These are phyloP conservation scores for Galleria mellonella DNA, from an alignment of 1,140 invertebrate species.

Conservation along the genomic window DNA sequence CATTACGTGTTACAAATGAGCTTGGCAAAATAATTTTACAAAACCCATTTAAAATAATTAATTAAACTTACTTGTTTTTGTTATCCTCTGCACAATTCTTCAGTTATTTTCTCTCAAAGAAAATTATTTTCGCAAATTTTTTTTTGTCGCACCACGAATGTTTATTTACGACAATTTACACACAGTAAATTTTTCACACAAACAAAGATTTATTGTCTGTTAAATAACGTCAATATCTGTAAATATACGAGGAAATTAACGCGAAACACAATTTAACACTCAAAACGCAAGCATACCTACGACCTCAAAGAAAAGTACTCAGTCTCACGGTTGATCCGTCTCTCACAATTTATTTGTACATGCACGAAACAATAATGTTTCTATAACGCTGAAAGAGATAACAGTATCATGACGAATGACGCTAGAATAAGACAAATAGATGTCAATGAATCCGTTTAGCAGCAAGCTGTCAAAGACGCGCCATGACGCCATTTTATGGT, in stretches of 20 bases:
- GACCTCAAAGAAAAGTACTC: constrained; percentile 36
- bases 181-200: constrained; percentile 1
- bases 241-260: constrained; percentile 21
- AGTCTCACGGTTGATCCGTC: constrained; percentile 48
- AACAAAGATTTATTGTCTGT: background rate
- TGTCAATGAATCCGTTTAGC: background rate
- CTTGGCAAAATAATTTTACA: too few species aligned
- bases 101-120: constrained; percentile 3
- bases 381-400: constrained; percentile 24
- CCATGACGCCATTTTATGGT: constrained; percentile 27
- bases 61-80: too few species aligned
- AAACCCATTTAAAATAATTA: too few species aligned
- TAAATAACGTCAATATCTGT: constrained; percentile 5
- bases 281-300: constrained; percentile 33
- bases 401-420: background rate
- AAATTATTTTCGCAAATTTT: constrained; percentile 5
- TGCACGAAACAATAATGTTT: constrained; percentile 17
- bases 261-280: constrained; percentile 28
- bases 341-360: constrained; percentile 54
- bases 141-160: background rate
- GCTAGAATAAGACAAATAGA: constrained; percentile 23
- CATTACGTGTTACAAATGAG: too few species aligned
- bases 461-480: constrained; percentile 21
- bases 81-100: background rate
- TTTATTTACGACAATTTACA: background rate